Percentiles rank a stretch among this genome's conserved stretches.
Evolutionary conservation across 2,797 vertebrate genomes (phyloP).

Genomic region (Parotocinclus haroldoi): DNA sequence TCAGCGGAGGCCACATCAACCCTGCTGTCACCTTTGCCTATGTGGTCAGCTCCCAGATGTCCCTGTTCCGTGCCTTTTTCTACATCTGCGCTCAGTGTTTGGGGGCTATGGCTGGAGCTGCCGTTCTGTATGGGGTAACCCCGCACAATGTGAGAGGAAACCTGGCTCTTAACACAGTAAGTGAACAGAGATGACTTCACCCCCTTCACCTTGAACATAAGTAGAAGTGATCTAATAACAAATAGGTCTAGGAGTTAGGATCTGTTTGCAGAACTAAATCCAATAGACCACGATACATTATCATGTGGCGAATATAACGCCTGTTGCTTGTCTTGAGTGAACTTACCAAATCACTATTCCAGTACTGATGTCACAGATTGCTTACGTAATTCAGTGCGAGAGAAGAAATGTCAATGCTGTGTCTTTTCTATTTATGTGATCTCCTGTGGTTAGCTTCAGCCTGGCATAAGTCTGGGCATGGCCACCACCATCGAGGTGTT

Average conservation of each 20-base stretch:
- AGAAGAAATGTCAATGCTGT: slow-evolving; percentile 7
- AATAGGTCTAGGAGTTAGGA: too few species aligned
- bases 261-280: too few species aligned
- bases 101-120: slow-evolving; percentile 87
- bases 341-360: too few species aligned
- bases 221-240: too few species aligned
- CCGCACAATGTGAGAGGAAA: slow-evolving; percentile 85
- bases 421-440: neutral
- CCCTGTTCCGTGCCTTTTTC: slow-evolving; percentile 85
- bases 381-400: neutral
- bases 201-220: too few species aligned
- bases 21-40: slow-evolving; percentile 92
- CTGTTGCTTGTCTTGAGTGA: too few species aligned
- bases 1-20: slow-evolving; percentile 93
- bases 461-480: slow-evolving; percentile 85
- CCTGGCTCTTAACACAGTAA: slow-evolving; percentile 89
- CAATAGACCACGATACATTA: too few species aligned
- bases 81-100: slow-evolving; percentile 88
- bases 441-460: slow-evolving; percentile 75
- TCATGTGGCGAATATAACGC: too few species aligned
- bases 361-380: neutral
- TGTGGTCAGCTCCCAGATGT: slow-evolving; percentile 90
- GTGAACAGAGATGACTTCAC: slow-evolving; percentile 13
- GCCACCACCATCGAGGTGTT: slow-evolving; percentile 89
- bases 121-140: slow-evolving; percentile 88